Base-by-base conservation (phyloP, 1,140 invertebrate species). In the Aphelinus certus region DNA sequence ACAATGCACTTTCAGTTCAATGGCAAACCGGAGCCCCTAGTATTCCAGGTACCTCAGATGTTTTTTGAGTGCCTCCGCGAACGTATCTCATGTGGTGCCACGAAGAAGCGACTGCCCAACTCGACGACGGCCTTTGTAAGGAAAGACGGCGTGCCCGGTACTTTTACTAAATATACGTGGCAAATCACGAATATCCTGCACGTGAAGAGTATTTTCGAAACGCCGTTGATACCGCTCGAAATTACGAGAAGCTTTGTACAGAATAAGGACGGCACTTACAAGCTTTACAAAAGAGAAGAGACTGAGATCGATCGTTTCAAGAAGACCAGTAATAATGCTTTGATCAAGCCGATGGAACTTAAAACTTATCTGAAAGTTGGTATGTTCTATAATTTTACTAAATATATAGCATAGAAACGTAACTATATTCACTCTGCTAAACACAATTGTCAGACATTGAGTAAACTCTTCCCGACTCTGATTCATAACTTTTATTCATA, bases 131-230 rank as follows among this genome's bases (percentile, higher is more conserved):
- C 91, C 78, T 84, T 93, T 82, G 86, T 90, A 1, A 84, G 92
- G 51, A 91, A 90, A 78, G 91, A 93, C 79, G 88, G 90, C 26
- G 86, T 92, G 6, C 92, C 92, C 6, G 92, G 92, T 7, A 92
- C 90, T 58, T 93, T 93, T 82, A 93, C 91, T 0, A 93, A 93
- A 82, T 93, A 93, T 81, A 92, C 92, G 0, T 95, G 93, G 92
- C 90, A 92, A 76, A 93, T 95, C 48, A 93, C 91, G 10, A 94
- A 93, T 84, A 90, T 94, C 48, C 79, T 92, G 6, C 93, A 94
- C 76, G 90, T 95, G 0, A 93, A 94, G 79, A 91, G 92, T 81
- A 94, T 95, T 75, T 95, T 95, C 87, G 92, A 94, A 76, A 94
- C 92, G 4, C 85, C 91, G 3, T 82, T 92, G 72, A 90, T 93